phyloP scores from a whole-genome alignment of 2,888 invertebrate species.

The Phaedon cochleariae region DNA sequence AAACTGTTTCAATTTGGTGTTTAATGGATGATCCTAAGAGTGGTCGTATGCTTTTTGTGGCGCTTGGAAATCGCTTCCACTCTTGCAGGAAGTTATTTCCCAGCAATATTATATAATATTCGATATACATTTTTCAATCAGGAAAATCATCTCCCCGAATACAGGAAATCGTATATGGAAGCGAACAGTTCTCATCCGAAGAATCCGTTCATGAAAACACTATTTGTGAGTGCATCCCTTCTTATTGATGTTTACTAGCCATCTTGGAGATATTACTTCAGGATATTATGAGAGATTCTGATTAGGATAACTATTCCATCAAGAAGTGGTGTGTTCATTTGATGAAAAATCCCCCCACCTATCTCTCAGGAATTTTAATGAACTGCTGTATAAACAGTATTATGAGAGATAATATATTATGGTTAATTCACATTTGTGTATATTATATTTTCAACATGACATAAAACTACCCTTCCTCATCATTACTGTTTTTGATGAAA shows the following conservation, averaged over 20 bases:
- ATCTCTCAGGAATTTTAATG: no score
- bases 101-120: neutral
- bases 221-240: neutral
- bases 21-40: no score
- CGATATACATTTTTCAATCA: neutral
- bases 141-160: neutral
- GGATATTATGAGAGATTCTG: neutral
- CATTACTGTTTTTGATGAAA: no score
- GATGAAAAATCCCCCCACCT: no score
- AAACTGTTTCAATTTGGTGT: no score
- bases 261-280: neutral
- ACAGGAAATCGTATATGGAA: neutral
- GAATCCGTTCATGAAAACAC: neutral
- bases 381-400: no score
- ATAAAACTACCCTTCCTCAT: no score
- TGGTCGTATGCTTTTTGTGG: no score
- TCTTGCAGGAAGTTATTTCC: neutral
- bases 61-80: neutral
- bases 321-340: no score
- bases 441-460: no score
- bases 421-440: no score
- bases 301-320: neutral
- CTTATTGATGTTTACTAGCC: neutral
- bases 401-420: no score
- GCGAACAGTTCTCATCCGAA: neutral